Evolutionary conservation across 2,113 vertebrate species (phyloP), one percentile per base, ranked within the genome.

Genomic region (Pomatostomus ruficeps): DNA sequence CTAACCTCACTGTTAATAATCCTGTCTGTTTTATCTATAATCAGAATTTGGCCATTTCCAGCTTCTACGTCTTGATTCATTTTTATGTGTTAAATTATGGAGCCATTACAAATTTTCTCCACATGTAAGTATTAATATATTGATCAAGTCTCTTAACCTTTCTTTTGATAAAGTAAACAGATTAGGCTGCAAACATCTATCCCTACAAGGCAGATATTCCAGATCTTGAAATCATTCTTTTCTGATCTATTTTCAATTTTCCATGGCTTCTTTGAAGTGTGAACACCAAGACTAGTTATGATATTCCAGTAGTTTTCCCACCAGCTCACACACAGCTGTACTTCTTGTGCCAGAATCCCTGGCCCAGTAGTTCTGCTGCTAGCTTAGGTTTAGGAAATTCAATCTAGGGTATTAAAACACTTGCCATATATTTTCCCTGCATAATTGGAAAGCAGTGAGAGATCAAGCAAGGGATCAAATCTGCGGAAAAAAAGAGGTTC

Each of bases 241-340:
- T 88, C 93, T 95, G 91, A 95, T 96, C 93, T 95, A 93, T 95
- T 95, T 96, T 93, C 93, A 96, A 79, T 95, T 97, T 96, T 96
- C 94, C 78, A 55, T 91, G 95, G 88, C 82, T 85, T 76, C 94
- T 97, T 95, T 96, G 93, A 96, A 96, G 93, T 88, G 59, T 93
- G 85, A 96, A 63, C 93, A 93, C 91, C 85, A 94, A 82, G 85
- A 74, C 35, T 83, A 93, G 71, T 96, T 93, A 93, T 94, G 91
- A 94, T 96, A 94, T 74, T 96, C 94, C 95, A 96, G 85, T 96
- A 96, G 94, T 96, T 95, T 95, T 96, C 95, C 93, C 94, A 96
- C 95, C 95, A 96, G 91, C 91, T 96, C 94, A 76, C 89, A 95
- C 93, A 96, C 95, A 97, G 96, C 96, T 96, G 94, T 93, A 93